These are phyloP conservation scores for Microcebus lehilahytsara DNA, from an alignment of 2,113 vertebrate species.

Conservation along the genomic window DNA sequence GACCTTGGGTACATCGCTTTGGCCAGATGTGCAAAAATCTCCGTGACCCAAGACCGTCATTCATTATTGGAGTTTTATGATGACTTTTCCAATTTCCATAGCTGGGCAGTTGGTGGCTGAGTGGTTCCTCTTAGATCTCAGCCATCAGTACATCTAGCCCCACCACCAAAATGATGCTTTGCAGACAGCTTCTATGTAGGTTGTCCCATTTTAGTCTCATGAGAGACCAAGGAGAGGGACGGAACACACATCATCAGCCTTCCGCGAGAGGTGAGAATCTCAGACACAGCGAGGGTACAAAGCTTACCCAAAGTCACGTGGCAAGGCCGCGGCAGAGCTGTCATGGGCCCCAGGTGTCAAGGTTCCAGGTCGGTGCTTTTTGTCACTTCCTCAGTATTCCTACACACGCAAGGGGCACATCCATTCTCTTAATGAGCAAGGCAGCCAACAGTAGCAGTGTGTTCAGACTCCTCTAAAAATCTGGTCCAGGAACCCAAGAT, in stretches of 20 bases:
- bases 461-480: neutral
- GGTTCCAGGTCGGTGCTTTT: neutral
- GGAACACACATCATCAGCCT: neutral
- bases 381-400: neutral
- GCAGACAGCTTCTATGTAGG: neutral
- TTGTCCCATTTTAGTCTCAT: neutral
- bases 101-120: neutral
- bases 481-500: too few relatives aligned
- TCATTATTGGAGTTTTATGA: neutral
- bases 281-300: neutral
- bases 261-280: neutral
- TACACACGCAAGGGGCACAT: neutral
- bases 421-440: neutral
- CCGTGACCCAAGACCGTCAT: neutral
- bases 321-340: neutral
- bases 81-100: neutral
- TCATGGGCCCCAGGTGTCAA: neutral
- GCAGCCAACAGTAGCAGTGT: neutral
- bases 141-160: neutral
- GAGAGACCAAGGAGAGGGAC: neutral
- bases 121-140: neutral
- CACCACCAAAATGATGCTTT: neutral
- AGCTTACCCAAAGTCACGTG: neutral
- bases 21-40: neutral
- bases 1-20: neutral